Evolutionary conservation across 2,888 invertebrate species (phyloP).

Genomic region (Melanostoma scalare): DNA sequence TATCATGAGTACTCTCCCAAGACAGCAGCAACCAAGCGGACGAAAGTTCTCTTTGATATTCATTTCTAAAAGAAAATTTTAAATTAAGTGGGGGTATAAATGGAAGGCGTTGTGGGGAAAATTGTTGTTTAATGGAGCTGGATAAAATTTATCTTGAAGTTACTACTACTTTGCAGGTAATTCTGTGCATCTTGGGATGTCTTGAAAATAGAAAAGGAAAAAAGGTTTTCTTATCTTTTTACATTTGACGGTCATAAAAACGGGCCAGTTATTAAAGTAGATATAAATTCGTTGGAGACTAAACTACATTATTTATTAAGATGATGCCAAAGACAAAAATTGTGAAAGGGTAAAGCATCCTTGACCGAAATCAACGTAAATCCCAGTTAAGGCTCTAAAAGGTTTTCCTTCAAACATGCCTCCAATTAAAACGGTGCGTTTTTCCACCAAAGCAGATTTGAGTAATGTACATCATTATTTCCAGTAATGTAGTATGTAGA

Average conservation of each 20-base stretch:
- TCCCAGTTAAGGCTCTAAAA: constrained; percentile 20
- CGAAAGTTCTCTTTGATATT: constrained; percentile 70
- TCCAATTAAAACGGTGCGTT: constrained; percentile 15
- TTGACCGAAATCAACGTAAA: constrained; percentile 36
- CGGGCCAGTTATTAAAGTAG: constrained; percentile 15
- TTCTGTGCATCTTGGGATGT: constrained; percentile 46
- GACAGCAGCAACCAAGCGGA: constrained; percentile 63
- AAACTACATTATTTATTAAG: constrained; percentile 35
- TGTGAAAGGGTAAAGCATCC: constrained; percentile 26
- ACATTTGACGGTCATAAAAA: constrained; percentile 35
- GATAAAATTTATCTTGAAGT: constrained; percentile 59
- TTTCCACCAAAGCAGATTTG: not conserved
- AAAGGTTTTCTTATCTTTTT: constrained; percentile 16
- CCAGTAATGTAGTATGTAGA: too few relatives aligned
- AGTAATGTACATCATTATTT: not conserved
- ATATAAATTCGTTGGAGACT: constrained; percentile 18
- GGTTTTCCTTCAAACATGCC: not conserved
- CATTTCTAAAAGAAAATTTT: constrained; percentile 69
- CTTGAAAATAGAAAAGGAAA: constrained; percentile 14
- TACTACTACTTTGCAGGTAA: constrained; percentile 65
- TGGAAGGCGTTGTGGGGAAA: constrained; percentile 62
- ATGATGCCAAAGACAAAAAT: constrained; percentile 15
- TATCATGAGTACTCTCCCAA: constrained; percentile 67
- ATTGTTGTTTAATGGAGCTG: constrained; percentile 69
- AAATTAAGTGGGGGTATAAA: constrained; percentile 68